These are phyloP conservation scores for Agrochola litura DNA, from an alignment of 2,888 invertebrate genomes.

Conservation along the genomic window DNA sequence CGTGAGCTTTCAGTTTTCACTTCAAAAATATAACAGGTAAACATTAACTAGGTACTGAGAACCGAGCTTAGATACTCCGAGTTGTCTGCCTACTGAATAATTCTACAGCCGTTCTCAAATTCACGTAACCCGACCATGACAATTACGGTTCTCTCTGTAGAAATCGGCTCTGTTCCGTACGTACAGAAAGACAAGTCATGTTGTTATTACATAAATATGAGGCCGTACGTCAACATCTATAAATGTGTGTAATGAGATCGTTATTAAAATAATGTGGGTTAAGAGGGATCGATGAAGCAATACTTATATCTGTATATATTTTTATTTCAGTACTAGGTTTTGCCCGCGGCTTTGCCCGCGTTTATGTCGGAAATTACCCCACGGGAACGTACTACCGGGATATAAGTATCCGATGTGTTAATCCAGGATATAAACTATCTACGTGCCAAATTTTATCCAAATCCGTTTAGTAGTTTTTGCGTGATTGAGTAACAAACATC, in stretches of 20 bases:
- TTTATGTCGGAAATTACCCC: no score
- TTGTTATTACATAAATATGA: slow-evolving; percentile 39
- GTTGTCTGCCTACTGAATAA: slow-evolving; percentile 9
- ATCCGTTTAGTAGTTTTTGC: no score
- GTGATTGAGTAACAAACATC: no score
- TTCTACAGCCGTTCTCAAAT: slow-evolving; percentile 18
- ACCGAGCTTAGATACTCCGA: not conserved
- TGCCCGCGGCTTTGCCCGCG: no score
- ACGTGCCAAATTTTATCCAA: no score
- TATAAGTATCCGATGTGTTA: no score
- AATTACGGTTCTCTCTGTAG: slow-evolving; percentile 17
- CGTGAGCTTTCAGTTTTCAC: no score
- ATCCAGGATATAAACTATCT: no score
- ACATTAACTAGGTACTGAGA: not conserved
- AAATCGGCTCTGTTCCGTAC: slow-evolving; percentile 29
- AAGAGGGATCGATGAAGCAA: slow-evolving; percentile 40
- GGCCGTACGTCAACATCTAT: slow-evolving; percentile 11
- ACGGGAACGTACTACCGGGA: no score
- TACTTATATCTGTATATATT: slow-evolving; percentile 18
- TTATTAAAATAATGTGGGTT: slow-evolving; percentile 47
- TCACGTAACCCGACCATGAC: slow-evolving; percentile 29
- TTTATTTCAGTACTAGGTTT: slow-evolving; percentile 27
- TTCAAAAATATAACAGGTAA: no score
- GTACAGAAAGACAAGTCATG: slow-evolving; percentile 40
- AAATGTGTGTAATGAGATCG: slow-evolving; percentile 38